Conservation (phyloP, 2,888 invertebrate genomes). For the Apeira syringaria region DNA sequence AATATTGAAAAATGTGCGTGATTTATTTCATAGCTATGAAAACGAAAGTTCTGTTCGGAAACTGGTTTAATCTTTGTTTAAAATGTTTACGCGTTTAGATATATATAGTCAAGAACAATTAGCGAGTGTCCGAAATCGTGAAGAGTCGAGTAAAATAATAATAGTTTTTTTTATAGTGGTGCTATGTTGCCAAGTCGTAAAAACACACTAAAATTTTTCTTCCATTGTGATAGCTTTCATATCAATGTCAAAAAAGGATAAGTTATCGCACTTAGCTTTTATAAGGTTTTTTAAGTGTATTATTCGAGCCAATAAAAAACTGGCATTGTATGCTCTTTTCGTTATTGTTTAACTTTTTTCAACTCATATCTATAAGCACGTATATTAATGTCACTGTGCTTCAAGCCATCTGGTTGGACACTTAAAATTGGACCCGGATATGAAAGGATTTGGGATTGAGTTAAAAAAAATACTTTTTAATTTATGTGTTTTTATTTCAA, state of each 20-base stretch:
- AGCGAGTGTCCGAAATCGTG: neutral
- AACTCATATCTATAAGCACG: too few relatives aligned
- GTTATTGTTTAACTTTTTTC: too few relatives aligned
- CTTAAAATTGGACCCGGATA: too few relatives aligned
- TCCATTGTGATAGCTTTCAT: neutral
- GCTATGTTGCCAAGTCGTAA: slow-evolving; percentile 8
- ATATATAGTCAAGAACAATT: neutral
- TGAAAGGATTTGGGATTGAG: too few relatives aligned
- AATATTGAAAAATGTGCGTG: too few relatives aligned
- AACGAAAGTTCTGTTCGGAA: neutral
- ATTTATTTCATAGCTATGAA: slow-evolving; percentile 12
- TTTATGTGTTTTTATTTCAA: too few relatives aligned
- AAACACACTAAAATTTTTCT: slow-evolving; percentile 10
- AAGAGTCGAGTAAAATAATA: slow-evolving; percentile 8
- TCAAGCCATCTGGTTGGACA: too few relatives aligned
- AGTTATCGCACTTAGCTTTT: neutral
- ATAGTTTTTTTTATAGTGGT: slow-evolving; percentile 10
- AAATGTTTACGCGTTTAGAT: neutral
- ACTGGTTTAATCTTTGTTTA: neutral
- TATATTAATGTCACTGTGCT: too few relatives aligned
- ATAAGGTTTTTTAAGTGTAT: neutral
- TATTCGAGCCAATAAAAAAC: too few relatives aligned
- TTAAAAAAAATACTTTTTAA: too few relatives aligned
- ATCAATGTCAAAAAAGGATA: slow-evolving; percentile 10
- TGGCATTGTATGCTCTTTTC: too few relatives aligned